A percentile compares a stretch with the other conserved stretches of the same genome.
These are phyloP conservation scores for Characodon lateralis DNA, from an alignment of 2,797 vertebrate species.

Conservation along the genomic window DNA sequence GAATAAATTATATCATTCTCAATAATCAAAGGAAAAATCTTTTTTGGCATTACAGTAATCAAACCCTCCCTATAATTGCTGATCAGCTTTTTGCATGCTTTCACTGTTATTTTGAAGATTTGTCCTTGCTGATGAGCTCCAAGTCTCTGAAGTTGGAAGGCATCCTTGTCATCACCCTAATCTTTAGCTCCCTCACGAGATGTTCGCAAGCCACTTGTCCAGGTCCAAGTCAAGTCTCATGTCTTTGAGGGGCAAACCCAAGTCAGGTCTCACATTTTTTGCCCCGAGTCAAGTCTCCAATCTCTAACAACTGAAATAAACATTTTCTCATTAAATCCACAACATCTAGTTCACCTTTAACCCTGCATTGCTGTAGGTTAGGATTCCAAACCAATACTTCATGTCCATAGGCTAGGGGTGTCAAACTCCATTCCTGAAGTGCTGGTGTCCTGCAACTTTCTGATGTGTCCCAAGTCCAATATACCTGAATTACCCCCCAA, in stretches of 20 bases:
- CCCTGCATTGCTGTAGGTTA: neutral
- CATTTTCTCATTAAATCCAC: neutral
- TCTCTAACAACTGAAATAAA: neutral
- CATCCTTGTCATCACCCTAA: neutral
- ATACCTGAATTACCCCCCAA: too few relatives aligned
- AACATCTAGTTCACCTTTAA: neutral
- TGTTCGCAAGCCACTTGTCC: neutral
- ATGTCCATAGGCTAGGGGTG: neutral
- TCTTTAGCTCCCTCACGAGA: neutral
- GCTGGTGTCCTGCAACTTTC: too few relatives aligned
- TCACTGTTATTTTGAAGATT: too few relatives aligned
- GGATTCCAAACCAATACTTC: neutral
- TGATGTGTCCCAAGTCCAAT: too few relatives aligned
- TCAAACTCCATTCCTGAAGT: too few relatives aligned
- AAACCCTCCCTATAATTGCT: too few relatives aligned
- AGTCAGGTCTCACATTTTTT: neutral
- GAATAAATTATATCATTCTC: too few relatives aligned
- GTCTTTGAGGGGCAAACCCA: neutral
- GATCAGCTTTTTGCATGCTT: too few relatives aligned
- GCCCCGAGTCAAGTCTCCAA: neutral
- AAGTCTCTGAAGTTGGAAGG: neutral
- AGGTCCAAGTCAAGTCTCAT: neutral
- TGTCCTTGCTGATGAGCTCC: neutral
- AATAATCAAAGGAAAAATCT: too few relatives aligned
- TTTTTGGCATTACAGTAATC: too few relatives aligned